Conservation (phyloP, 1,140 invertebrate species). For the Carcinoscorpius rotundicauda region DNA sequence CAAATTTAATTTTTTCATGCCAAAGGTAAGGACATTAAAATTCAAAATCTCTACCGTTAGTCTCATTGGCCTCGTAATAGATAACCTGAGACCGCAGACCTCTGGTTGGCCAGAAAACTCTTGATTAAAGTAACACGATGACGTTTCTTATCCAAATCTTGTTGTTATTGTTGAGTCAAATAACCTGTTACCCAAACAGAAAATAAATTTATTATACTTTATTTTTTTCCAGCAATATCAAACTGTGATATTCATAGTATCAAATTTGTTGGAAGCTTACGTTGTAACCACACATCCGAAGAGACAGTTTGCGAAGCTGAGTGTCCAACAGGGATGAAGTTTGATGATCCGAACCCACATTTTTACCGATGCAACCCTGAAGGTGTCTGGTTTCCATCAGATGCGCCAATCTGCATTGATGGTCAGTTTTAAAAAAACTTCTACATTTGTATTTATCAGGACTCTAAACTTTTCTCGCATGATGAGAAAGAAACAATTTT, state of each 20-base stretch:
- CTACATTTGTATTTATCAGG: neutral
- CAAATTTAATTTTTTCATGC: too few relatives aligned
- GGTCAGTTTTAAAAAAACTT: conserved; percentile 36
- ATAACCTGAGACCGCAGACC: too few relatives aligned
- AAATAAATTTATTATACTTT: neutral
- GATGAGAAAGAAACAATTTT: neutral
- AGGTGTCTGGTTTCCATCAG: conserved; percentile 46
- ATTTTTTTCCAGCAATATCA: conserved; percentile 14
- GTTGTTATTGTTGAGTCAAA: neutral
- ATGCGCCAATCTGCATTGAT: conserved; percentile 57
- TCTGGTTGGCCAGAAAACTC: too few relatives aligned
- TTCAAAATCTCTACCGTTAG: too few relatives aligned
- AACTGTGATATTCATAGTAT: conserved; percentile 13
- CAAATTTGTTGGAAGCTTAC: conserved; percentile 2
- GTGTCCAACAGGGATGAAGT: conserved; percentile 13
- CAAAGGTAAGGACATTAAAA: too few relatives aligned
- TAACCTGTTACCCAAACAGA: neutral
- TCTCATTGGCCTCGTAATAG: too few relatives aligned
- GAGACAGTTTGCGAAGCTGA: conserved; percentile 12
- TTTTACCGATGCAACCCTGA: conserved; percentile 14
- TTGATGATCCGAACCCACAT: conserved; percentile 9
- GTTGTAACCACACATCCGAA: conserved; percentile 12
- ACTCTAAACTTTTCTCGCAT: neutral
- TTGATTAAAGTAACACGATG: too few relatives aligned
- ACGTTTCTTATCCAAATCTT: neutral